Evolutionary conservation across 2,888 invertebrate species (phyloP).

Genomic region (Pterostichus madidus): DNA sequence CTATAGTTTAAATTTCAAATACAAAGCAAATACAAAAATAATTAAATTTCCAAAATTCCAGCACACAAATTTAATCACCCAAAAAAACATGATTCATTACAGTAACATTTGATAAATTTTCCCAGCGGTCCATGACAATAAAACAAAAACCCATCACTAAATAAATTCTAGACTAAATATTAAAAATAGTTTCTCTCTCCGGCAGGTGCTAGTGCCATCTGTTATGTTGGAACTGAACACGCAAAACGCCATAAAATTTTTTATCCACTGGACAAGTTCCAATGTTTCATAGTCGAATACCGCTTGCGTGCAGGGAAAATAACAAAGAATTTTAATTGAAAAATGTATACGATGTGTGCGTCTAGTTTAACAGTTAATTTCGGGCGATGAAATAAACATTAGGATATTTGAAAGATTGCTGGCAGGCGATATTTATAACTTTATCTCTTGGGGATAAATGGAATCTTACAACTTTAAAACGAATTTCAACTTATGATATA

Average conservation of each 20-base stretch:
- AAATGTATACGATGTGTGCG: slow-evolving; percentile 55
- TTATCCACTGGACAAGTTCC: slow-evolving; percentile 17
- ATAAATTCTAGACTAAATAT: slow-evolving; percentile 42
- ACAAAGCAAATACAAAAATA: slow-evolving; percentile 10
- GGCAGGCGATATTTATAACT: slow-evolving; percentile 56
- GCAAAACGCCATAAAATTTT: slow-evolving; percentile 21
- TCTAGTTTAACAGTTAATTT: slow-evolving; percentile 61
- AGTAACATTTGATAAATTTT: slow-evolving; percentile 23
- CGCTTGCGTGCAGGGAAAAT: slow-evolving; percentile 54
- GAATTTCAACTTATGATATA: neutral
- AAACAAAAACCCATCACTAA: slow-evolving; percentile 33
- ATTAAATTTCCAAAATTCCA: slow-evolving; percentile 37
- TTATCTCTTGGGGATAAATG: slow-evolving; percentile 31
- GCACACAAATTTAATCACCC: slow-evolving; percentile 27
- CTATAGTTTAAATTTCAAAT: slow-evolving; percentile 1
- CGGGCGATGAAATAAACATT: slow-evolving; percentile 56
- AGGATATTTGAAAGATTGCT: slow-evolving; percentile 53
- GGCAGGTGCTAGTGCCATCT: slow-evolving; percentile 54
- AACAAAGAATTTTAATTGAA: slow-evolving; percentile 64
- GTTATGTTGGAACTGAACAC: slow-evolving; percentile 29
- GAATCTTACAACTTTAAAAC: neutral
- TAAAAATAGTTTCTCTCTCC: slow-evolving; percentile 42
- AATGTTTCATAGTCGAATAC: slow-evolving; percentile 1
- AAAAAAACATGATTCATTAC: slow-evolving; percentile 38
- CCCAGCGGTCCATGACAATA: slow-evolving; percentile 9